Conservation (phyloP, 2,113 vertebrate genomes). For the Paramormyrops kingsleyae region DNA sequence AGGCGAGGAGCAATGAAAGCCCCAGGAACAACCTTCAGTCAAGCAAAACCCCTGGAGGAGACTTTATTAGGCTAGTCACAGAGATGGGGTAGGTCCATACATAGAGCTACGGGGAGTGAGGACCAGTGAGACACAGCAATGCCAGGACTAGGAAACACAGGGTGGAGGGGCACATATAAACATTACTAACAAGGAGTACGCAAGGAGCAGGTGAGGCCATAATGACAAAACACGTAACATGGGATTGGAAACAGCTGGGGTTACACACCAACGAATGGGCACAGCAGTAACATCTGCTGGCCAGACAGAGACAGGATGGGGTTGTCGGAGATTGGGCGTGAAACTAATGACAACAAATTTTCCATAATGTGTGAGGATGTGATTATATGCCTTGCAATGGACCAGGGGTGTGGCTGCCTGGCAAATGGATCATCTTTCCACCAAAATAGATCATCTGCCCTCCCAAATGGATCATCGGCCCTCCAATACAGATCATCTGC, state of each 20-base stretch:
- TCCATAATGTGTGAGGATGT: too few species aligned
- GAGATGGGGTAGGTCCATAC: not conserved
- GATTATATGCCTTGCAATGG: too few species aligned
- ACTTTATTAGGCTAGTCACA: not conserved
- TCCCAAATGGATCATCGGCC: too few species aligned
- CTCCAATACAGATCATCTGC: too few species aligned
- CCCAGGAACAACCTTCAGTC: not conserved
- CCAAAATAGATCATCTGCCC: too few species aligned
- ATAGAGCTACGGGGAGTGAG: not conserved
- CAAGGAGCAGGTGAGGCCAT: not conserved
- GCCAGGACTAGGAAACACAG: not conserved
- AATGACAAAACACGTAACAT: not conserved
- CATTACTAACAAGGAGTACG: not conserved
- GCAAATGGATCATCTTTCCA: too few species aligned
- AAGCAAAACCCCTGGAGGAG: not conserved
- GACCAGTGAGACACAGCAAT: not conserved
- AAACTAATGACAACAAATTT: too few species aligned
- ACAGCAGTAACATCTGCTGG: not conserved
- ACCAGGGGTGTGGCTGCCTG: too few species aligned
- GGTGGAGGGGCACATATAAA: not conserved
- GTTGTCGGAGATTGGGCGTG: not conserved
- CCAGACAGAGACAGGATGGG: not conserved
- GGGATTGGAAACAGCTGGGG: not conserved
- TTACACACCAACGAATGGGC: not conserved
- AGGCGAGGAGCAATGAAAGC: not conserved